Percentiles rank a stretch among this genome's conserved stretches.
phyloP scores from a whole-genome alignment of 2,797 vertebrate genomes.

The Etheostoma perlongum region DNA sequence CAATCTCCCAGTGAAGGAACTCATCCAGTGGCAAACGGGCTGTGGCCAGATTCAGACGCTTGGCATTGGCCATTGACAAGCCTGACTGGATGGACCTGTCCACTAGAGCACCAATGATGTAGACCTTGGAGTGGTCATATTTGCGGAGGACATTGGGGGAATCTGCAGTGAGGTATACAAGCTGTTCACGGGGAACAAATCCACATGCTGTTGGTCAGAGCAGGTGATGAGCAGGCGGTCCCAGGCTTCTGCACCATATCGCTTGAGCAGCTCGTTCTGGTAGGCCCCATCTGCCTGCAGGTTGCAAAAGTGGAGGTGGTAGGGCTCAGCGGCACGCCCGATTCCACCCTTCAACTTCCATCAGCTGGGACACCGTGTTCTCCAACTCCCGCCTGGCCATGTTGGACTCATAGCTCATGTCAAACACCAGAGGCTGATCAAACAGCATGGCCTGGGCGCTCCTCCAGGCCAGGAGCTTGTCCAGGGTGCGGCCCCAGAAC shows the following conservation, averaged over 20 bases:
- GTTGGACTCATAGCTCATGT: slow-evolving; percentile 91
- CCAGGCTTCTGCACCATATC: slow-evolving; percentile 86
- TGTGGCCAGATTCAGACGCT: slow-evolving; percentile 90
- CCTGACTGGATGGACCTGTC: slow-evolving; percentile 88
- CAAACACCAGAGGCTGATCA: slow-evolving; percentile 93
- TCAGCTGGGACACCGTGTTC: slow-evolving; percentile 88
- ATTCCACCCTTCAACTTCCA: slow-evolving; percentile 90
- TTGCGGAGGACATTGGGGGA: slow-evolving; percentile 90
- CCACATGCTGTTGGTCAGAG: slow-evolving; percentile 84
- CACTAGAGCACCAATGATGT: slow-evolving; percentile 93
- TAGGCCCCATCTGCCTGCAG: slow-evolving; percentile 83
- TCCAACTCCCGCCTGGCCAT: slow-evolving; percentile 89
- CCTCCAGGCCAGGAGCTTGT: slow-evolving; percentile 85
- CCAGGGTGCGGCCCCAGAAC: slow-evolving; percentile 77
- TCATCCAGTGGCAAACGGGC: slow-evolving; percentile 92
- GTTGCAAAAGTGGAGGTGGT: slow-evolving; percentile 94
- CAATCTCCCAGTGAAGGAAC: slow-evolving; percentile 90
- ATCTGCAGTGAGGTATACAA: slow-evolving; percentile 96
- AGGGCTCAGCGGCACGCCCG: slow-evolving; percentile 89
- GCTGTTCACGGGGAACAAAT: slow-evolving; percentile 87
- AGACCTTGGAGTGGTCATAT: slow-evolving; percentile 92
- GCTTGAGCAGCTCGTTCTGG: slow-evolving; percentile 82
- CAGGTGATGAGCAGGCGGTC: slow-evolving; percentile 87
- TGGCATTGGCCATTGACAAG: slow-evolving; percentile 90
- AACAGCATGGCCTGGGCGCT: slow-evolving; percentile 90